A percentile compares a stretch with the other conserved stretches of the same genome.
These are phyloP conservation scores for Agrotis puta DNA, from an alignment of 2,888 invertebrate genomes.

Conservation along the genomic window DNA sequence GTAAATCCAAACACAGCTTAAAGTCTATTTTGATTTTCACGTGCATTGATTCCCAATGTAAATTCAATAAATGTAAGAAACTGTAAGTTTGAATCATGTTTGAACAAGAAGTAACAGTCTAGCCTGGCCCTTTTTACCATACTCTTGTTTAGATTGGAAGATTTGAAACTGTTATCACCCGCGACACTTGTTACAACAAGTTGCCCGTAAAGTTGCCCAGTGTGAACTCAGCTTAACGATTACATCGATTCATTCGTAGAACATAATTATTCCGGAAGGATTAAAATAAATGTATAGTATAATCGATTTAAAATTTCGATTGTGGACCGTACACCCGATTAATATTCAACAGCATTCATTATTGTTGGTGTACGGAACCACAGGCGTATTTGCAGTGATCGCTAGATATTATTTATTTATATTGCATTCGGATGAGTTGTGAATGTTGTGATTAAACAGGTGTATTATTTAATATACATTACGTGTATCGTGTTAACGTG, in stretches of 20 bases:
- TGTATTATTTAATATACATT: conserved; percentile 51
- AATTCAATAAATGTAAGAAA: too few species aligned
- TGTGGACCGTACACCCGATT: conserved; percentile 61
- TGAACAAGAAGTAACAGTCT: not conserved
- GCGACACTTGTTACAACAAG: not conserved
- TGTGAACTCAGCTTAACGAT: conserved; percentile 14
- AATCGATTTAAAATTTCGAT: conserved; percentile 76
- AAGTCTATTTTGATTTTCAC: too few species aligned
- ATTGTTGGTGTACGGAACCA: conserved; percentile 47
- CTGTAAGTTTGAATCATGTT: too few species aligned
- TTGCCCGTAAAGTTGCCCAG: not conserved
- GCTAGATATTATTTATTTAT: conserved; percentile 63
- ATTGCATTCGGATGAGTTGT: conserved; percentile 22
- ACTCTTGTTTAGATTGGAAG: too few species aligned
- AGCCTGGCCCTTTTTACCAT: not conserved
- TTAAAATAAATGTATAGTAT: conserved; percentile 67
- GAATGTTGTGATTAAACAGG: conserved; percentile 54
- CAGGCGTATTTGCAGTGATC: conserved; percentile 62
- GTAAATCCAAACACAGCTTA: too few species aligned
- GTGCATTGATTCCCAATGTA: too few species aligned
- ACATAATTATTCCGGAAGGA: conserved; percentile 57
- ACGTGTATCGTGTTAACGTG: conserved; percentile 10
- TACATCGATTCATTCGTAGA: conserved; percentile 31
- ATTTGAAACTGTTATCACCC: not conserved
- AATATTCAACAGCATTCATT: conserved; percentile 68